These are phyloP conservation scores for Mantis religiosa DNA, from an alignment of 2,888 invertebrate species.

Conservation along the genomic window DNA sequence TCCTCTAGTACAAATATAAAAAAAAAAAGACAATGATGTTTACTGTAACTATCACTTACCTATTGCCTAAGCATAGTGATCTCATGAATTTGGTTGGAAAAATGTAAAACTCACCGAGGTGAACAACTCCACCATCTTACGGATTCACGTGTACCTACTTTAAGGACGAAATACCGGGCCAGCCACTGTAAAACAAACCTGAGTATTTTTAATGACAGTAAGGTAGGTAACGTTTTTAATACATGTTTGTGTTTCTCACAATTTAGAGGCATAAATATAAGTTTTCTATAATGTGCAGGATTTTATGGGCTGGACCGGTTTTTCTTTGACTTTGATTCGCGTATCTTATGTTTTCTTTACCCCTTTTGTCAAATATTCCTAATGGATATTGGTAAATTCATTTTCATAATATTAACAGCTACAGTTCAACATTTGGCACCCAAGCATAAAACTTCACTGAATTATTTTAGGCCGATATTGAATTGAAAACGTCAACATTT, in stretches of 20 bases:
- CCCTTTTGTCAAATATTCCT: not conserved
- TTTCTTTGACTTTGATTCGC: not conserved
- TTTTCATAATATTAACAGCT: too few relatives aligned
- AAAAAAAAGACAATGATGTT: not conserved
- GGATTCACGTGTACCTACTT: not conserved
- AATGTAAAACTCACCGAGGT: not conserved
- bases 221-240: not conserved
- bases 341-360: not conserved
- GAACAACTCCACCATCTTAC: not conserved
- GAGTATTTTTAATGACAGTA: not conserved
- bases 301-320: not conserved
- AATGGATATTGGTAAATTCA: too few relatives aligned
- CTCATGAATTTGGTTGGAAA: not conserved
- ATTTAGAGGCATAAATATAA: not conserved
- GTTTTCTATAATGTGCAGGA: not conserved
- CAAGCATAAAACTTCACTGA: too few relatives aligned
- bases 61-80: not conserved
- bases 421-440: too few relatives aligned
- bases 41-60: not conserved
- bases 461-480: too few relatives aligned
- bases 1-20: not conserved
- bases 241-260: not conserved
- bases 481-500: too few relatives aligned
- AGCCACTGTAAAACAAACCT: not conserved
- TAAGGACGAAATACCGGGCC: not conserved